phyloP scores from a whole-genome alignment of 1,140 invertebrate genomes.

The Diachasmimorpha longicaudata region DNA sequence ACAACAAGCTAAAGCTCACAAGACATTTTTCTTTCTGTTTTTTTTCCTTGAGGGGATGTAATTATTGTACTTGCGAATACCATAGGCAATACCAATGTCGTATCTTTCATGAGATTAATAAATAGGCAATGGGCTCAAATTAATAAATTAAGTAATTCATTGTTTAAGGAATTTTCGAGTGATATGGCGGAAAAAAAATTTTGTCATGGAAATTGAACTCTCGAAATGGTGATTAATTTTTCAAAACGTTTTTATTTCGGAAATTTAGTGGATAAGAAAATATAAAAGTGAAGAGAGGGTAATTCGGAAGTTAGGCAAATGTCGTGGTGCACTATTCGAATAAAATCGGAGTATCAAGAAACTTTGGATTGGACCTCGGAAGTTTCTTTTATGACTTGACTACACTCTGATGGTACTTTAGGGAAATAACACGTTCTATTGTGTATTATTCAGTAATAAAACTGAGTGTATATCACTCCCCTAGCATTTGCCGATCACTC shows the following conservation, averaged over 20 bases:
- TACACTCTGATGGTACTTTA: neutral
- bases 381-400: conserved; percentile 1
- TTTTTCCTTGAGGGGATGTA: neutral
- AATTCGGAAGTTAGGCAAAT: neutral
- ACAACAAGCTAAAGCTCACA: conserved; percentile 15
- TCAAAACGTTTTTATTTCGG: no score
- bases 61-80: neutral
- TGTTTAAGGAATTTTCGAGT: no score
- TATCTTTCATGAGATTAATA: no score
- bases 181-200: no score
- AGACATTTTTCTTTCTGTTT: neutral
- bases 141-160: no score
- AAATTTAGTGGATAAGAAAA: no score
- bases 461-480: neutral
- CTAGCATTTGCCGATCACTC: neutral
- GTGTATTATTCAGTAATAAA: conserved; percentile 4
- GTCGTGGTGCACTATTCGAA: neutral
- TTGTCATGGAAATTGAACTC: no score
- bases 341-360: neutral
- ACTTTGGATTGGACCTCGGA: neutral
- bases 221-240: no score
- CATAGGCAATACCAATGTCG: neutral
- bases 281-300: neutral
- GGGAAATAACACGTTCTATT: conserved; percentile 6
- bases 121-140: no score